Evolutionary conservation across 2,797 vertebrate species (phyloP), one percentile per base, ranked within the genome.

Genomic region (Mormyrops boulengeri): DNA sequence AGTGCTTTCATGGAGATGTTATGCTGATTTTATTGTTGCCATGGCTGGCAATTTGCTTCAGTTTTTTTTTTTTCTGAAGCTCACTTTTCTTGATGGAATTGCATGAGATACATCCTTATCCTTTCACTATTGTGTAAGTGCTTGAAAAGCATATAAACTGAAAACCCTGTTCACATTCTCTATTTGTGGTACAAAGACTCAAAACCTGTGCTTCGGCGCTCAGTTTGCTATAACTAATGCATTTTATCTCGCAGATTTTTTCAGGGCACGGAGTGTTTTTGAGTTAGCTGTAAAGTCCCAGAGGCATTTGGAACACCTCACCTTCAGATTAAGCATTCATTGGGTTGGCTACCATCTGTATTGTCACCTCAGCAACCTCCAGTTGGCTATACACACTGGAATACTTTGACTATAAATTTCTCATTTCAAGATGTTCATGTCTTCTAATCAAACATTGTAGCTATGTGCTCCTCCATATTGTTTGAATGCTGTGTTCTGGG

Each of bases 41-140:
- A 90, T 26, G 52, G 90, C 52, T 91, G 89, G 73, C 89, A 86
- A 38, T 86, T 89, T 86, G 84, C 89, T 86, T 86, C 26, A 38
- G 30, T 62, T 85, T 34, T 87, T 41, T 49, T 14, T 85, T 55
- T 38, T 87, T 38, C 30, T n/a, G 84, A 85, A 66, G 77, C 19
- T 30, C 84, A 30, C 44, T 66, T 26, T 85, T 89, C 57, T 66
- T 66, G 55, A 17, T 17, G 17, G 55, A 47, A 57, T 84, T 57
- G 53, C 73, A 34, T n/a, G 34, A 49, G 73, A 84, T 55, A 84
- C 22, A 34, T 50, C n/a, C 22, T 26, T 34, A 22, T 77, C 44
- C 88, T 73, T 88, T 88, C 44, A 53, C 44, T 44, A 52, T 69
- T 89, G 55, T 89, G 57, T 69, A 50, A 41, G 26, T n/a, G 12